These are phyloP conservation scores for Pardalotus punctatus DNA, from an alignment of 2,113 vertebrate genomes.

Conservation along the genomic window DNA sequence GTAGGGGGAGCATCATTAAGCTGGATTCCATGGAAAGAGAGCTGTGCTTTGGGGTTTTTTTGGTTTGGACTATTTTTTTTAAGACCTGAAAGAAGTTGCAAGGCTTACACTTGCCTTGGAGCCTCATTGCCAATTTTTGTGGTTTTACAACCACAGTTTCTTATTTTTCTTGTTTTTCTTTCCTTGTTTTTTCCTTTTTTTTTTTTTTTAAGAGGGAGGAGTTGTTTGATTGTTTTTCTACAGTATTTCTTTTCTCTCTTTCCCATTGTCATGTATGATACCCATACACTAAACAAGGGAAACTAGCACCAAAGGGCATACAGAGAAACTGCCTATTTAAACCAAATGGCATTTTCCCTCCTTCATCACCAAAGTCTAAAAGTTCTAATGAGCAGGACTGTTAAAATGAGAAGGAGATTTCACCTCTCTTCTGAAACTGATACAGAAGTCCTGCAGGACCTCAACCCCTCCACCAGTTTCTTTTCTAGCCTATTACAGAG, in stretches of 20 bases:
- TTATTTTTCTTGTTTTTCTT: background rate
- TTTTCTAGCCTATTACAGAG: background rate
- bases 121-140: conserved; percentile 47
- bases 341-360: background rate
- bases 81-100: conserved; percentile 57
- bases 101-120: conserved; percentile 56
- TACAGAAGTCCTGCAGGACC: background rate
- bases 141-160: conserved; percentile 47
- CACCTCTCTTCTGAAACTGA: background rate
- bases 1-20: background rate
- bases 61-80: conserved; percentile 2
- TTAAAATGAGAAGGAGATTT: background rate
- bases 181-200: accelerated
- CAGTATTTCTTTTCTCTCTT: conserved; percentile 44
- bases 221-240: conserved; percentile 55
- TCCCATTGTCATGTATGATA: conserved; percentile 38
- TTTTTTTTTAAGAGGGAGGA: background rate
- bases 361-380: background rate
- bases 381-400: background rate
- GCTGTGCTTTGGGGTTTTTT: conserved; percentile 29
- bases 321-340: conserved; percentile 7
- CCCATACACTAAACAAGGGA: conserved; percentile 15
- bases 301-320: conserved; percentile 10
- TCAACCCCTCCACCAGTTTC: background rate
- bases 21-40: conserved; percentile 42